Base-by-base conservation (phyloP, 1,140 invertebrate genomes). In the Thaumatotibia leucotreta region DNA sequence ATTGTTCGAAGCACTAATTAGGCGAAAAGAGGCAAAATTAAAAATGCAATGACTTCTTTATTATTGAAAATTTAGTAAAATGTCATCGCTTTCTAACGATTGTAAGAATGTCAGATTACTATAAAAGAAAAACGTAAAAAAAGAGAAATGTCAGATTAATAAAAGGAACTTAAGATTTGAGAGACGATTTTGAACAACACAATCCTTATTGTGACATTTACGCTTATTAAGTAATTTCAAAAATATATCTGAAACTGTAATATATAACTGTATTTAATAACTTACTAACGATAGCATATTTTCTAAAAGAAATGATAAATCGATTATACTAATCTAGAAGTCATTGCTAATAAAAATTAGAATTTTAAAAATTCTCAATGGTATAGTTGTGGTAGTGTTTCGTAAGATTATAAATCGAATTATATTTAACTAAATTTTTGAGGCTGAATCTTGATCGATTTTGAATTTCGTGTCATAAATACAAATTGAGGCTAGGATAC, bases 311-410 rank as follows among this genome's bases (percentile, higher is more conserved):
- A n/a, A n/a, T 9, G 14, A 20, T 20, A 2, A 20, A 45, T 0
- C 0, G 2, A 17, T 6, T 20, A 45, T 2, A 50, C n/a, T 24
- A 35, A n/a, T 58, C 1, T n/a, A 61, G 31, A 35, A 61, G 33
- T 65, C 29, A 65, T 33, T 33, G 29, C 29, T 35, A 39, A 27
- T 2, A 52, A n/a, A 65, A 61, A 17, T 24, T 65, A 65, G 64
- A 65, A 65, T 58, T 65, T 39, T 22, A 39, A 61, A 58, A 65
- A 58, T 35, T 65, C 64, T 65, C 64, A 14, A 27, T 61, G 64
- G 64, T 8, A 33, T 58, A 39, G 52, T 61, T 33, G 50, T 65
- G 31, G 64, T 65, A 39, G 64, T 32, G 24, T 31, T 54, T 27
- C 17, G n/a, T 54, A 52, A 52, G 39, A 52, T 65, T 65, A 52